Conservation (phyloP, 1,140 invertebrate species). For the Bombus superbus region DNA sequence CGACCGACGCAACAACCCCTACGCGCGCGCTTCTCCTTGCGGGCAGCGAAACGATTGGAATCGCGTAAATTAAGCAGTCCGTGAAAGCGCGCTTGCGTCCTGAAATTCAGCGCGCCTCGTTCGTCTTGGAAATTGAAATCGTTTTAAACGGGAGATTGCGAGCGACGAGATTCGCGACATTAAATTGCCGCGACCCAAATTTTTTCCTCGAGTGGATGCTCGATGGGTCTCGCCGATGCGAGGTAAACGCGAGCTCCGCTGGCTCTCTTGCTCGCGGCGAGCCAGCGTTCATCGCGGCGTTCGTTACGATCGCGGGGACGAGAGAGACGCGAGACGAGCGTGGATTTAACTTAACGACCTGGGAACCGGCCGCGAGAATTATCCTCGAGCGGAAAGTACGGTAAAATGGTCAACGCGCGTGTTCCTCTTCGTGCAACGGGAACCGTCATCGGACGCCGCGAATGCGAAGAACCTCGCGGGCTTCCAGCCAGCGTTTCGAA, state of each 20-base stretch:
- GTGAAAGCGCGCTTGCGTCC: too few relatives aligned
- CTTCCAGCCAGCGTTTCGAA: neutral
- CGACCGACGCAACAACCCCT: too few relatives aligned
- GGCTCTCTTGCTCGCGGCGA: too few relatives aligned
- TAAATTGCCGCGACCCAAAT: neutral
- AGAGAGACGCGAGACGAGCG: neutral
- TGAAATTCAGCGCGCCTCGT: too few relatives aligned
- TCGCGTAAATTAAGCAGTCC: too few relatives aligned
- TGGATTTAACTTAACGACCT: conserved; percentile 25
- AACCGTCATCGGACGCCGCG: neutral
- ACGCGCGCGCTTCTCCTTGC: too few relatives aligned
- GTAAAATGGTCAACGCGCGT: neutral
- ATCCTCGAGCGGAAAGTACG: conserved; percentile 24
- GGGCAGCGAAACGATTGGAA: too few relatives aligned
- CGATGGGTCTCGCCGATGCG: neutral
- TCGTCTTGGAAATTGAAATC: neutral
- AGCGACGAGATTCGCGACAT: neutral
- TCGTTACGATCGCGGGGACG: neutral
- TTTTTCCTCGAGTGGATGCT: neutral
- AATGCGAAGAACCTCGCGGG: neutral
- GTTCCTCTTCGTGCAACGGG: neutral
- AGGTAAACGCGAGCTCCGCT: neutral
- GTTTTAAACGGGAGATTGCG: neutral
- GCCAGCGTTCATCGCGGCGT: neutral
- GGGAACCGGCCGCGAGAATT: conserved; percentile 11